Evolutionary conservation across 2,888 invertebrate species (phyloP), one percentile per base, ranked within the genome.

Genomic region (Cheilosia vulpina): DNA sequence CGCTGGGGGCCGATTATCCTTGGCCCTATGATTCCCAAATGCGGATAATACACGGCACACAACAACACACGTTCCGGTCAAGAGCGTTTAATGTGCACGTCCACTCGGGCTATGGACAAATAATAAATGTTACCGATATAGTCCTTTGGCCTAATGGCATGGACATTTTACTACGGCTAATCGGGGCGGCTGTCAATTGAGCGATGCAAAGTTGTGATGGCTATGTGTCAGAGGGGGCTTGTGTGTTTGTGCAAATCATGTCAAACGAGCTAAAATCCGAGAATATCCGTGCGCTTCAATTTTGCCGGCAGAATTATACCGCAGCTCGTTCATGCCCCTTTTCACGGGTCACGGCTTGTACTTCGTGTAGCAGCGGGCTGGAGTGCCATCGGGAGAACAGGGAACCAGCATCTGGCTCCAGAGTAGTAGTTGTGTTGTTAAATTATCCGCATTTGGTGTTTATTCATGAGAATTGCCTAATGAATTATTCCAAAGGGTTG

Each of bases 401-500:
- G 11, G 52, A 13, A 17, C 47, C 63, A 58, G 53, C 38, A 58
- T 53, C 27, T 75, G 50, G 31, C 4, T 21, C n/a, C 27, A 31
- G 21, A 24, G 65, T 31, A 55, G 45, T 68, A 63, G 69, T 58
- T 71, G 47, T 77, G 62, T 31, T 71, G 73, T 45, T 73, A 75
- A 79, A 79, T 79, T 81, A 81, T 81, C 76, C 76, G 76, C 72
- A 85, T 76, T 85, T 77, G 85, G 80, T 85, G 85, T 85, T 85
- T 85, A 85, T 85, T 85, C 85, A 85, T 81, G 85, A 81, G 81
- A 81, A 85, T 85, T 81, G 85, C 81, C 81, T 85, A 77, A 85
- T 85, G 81, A 85, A 85, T 85, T 81, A 85, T 85, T 85, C 81
- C 57, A 45, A 80, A 72, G 72, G 62, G 80, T 66, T 80, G 60